Conservation (phyloP, 1,140 invertebrate species). For the Dendroctonus valens region DNA sequence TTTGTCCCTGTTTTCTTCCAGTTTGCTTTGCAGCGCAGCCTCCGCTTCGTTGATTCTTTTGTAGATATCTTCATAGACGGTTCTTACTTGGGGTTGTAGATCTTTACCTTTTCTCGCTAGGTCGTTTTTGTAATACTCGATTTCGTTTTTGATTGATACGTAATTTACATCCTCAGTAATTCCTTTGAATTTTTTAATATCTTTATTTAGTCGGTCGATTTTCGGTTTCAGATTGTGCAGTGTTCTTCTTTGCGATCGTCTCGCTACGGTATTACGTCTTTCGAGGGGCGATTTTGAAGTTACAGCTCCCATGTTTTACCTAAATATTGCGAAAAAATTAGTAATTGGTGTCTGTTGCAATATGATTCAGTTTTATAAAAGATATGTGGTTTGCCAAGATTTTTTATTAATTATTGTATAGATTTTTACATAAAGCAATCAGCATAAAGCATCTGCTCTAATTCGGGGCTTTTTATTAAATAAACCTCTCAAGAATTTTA, state of each 20-base stretch:
- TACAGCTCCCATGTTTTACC: slow-evolving; percentile 33
- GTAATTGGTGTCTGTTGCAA: too few relatives aligned
- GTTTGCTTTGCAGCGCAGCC: slow-evolving; percentile 31
- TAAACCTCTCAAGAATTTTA: too few relatives aligned
- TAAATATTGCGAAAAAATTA: slow-evolving; percentile 5
- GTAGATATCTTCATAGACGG: slow-evolving; percentile 31
- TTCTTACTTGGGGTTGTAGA: slow-evolving; percentile 36
- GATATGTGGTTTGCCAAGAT: too few relatives aligned
- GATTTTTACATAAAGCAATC: too few relatives aligned
- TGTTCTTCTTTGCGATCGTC: slow-evolving; percentile 37
- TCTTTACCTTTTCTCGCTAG: slow-evolving; percentile 23
- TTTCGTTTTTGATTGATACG: slow-evolving; percentile 27
- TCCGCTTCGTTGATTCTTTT: slow-evolving; percentile 36
- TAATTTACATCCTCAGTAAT: slow-evolving; percentile 35
- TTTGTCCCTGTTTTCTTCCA: slow-evolving; percentile 35
- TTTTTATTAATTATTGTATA: too few relatives aligned
- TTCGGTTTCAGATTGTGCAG: slow-evolving; percentile 32
- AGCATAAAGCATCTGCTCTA: too few relatives aligned
- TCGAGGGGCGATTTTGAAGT: slow-evolving; percentile 38
- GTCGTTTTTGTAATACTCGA: slow-evolving; percentile 33
- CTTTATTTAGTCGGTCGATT: slow-evolving; percentile 34
- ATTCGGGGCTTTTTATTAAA: too few relatives aligned
- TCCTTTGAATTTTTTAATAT: slow-evolving; percentile 40
- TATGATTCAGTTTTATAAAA: too few relatives aligned
- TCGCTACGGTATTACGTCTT: slow-evolving; percentile 35